Percentiles rank a stretch among this genome's conserved stretches.
Conservation (phyloP, 2,888 invertebrate species). For the Andrena minutula region DNA sequence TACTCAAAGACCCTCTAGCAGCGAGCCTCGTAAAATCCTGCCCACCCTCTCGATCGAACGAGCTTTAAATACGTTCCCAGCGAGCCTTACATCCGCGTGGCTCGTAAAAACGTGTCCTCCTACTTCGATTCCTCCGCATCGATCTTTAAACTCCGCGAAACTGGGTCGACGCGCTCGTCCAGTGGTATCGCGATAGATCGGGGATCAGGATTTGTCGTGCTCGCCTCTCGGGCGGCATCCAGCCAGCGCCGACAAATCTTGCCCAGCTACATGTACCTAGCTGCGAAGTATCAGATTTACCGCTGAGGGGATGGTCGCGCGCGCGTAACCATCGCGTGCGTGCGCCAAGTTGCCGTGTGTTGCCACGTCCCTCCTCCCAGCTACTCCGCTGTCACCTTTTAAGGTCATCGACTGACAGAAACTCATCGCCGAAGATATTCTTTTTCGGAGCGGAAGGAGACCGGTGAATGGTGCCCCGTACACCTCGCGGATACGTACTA, state of each 20-base stretch:
- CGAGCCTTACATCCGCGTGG: conserved; percentile 11
- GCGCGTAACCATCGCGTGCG: background rate
- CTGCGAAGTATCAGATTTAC: conserved; percentile 54
- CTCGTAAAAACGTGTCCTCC: conserved; percentile 55
- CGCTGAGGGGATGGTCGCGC: conserved; percentile 41
- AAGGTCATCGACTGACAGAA: conserved; percentile 53
- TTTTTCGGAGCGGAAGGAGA: conserved; percentile 47
- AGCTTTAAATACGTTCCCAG: conserved; percentile 28
- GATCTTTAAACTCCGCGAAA: conserved; percentile 62
- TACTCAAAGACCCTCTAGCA: background rate
- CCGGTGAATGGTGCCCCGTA: conserved; percentile 31
- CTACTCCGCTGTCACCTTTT: conserved; percentile 39
- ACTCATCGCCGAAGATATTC: conserved; percentile 43
- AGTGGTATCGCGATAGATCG: conserved; percentile 38
- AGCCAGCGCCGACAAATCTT: conserved; percentile 61
- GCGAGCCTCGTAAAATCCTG: background rate
- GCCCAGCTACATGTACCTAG: conserved; percentile 45
- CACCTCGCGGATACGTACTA: conserved; percentile 25
- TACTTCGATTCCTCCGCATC: conserved; percentile 58
- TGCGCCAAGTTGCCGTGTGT: background rate
- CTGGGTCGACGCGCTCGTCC: conserved; percentile 58
- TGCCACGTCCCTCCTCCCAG: background rate
- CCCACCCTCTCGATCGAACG: conserved; percentile 1
- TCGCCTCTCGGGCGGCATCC: conserved; percentile 45
- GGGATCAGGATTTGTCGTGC: conserved; percentile 60